Evolutionary conservation across 2,888 invertebrate genomes (phyloP), one percentile per base, ranked within the genome.

Genomic region (Thereva nobilitata): DNA sequence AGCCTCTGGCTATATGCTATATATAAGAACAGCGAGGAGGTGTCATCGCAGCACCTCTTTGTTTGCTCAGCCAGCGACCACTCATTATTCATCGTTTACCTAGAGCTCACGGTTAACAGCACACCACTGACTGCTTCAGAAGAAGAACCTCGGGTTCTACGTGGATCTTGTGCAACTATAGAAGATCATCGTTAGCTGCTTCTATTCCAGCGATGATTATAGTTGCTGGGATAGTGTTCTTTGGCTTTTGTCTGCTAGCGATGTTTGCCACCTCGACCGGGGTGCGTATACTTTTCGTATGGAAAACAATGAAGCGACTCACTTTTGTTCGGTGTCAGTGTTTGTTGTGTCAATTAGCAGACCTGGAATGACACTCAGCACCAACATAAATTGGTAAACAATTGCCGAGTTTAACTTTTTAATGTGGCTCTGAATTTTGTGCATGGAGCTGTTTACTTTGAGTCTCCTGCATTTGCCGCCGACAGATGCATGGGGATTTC

Each of bases 291-390:
- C 34, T 47, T 49, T 38, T 40, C 59, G 37, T 59, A 6, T 49
- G 47, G 47, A 23, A 47, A 59, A 59, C 59, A 59, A 59, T 59
- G 59, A 45, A 5, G n/a, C 37, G 47, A 47, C 38, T 59, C 47
- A 47, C 47, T 59, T 12, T 38, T 10, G 49, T 47, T 49, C 49
- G 47, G 38, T 23, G 23, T 37, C 47, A 23, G 38, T 75, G 73
- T 76, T 74, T 76, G 74, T 74, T 73, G 77, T 80, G 79, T 79
- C 80, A 80, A 80, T 80, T 80, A 80, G 80, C 79, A 77, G 78
- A 76, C 75, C 75, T 75, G 75, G 78, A 78, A 78, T 76, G 80
- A 79, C 79, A 79, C 78, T 78, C 76, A 76, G 64, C 44, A 52
- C 52, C 50, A 63, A 52, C 63, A 59, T 59, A 59, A 59, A 59